Percentiles rank a stretch among this genome's conserved stretches.
phyloP scores from a whole-genome alignment of 1,140 invertebrate species.

The Melitaea cinxia region DNA sequence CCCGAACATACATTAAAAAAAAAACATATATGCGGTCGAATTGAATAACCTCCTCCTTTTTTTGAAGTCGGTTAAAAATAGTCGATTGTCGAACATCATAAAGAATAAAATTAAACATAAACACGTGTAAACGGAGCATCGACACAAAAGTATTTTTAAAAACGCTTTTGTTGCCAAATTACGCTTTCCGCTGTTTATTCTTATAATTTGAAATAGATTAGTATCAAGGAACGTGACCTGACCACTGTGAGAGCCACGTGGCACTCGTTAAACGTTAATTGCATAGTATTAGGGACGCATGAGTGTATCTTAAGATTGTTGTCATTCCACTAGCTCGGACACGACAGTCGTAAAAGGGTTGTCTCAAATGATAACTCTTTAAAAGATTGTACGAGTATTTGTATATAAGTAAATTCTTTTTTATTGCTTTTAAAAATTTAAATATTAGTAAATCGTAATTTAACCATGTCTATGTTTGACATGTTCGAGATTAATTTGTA shows the following conservation, averaged over 20 bases:
- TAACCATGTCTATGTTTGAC: too few species aligned
- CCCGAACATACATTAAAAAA: too few species aligned
- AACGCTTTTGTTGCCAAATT: conserved; percentile 13
- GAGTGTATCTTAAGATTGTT: conserved; percentile 22
- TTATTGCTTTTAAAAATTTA: too few species aligned
- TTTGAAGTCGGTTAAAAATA: too few species aligned
- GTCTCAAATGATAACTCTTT: too few species aligned
- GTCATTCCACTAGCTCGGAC: not conserved
- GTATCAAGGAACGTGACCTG: conserved; percentile 11
- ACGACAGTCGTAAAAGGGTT: not conserved
- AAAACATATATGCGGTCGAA: too few species aligned
- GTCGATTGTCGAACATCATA: not conserved
- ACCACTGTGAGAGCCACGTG: conserved; percentile 6
- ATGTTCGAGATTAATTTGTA: too few species aligned
- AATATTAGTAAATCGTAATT: too few species aligned
- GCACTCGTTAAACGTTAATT: conserved; percentile 16
- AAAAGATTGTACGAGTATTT: too few species aligned
- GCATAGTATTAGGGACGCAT: conserved; percentile 26
- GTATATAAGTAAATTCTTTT: too few species aligned
- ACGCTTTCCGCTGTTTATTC: conserved; percentile 11
- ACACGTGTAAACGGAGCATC: conserved; percentile 7
- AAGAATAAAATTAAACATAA: not conserved
- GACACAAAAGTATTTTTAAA: conserved; percentile 12
- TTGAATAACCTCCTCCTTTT: too few species aligned
- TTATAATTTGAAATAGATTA: conserved; percentile 10